Percentiles rank a stretch among this genome's conserved stretches.
Conservation (phyloP, 2,113 vertebrate genomes). For the Varanus salvator region DNA sequence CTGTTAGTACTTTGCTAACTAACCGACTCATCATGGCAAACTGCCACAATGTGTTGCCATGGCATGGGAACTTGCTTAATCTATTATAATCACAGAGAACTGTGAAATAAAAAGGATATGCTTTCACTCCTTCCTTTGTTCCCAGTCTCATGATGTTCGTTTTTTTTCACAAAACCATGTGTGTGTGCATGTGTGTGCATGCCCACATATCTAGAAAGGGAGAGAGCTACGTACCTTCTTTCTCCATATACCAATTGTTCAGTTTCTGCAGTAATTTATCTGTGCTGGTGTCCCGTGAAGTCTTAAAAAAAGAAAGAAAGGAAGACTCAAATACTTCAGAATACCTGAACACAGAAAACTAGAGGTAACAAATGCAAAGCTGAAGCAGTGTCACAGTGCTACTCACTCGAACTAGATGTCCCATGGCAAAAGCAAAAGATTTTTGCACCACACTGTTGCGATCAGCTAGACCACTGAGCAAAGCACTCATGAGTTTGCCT, state of each 20-base stretch:
- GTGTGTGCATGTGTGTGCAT: no score
- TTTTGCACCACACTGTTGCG: constrained; percentile 93
- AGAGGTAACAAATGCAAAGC: constrained; percentile 20
- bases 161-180: neutral
- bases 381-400: constrained; percentile 10
- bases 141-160: neutral
- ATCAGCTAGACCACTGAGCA: constrained; percentile 91
- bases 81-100: neutral
- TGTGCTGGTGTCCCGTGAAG: constrained; percentile 91
- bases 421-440: constrained; percentile 93
- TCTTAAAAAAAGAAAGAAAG: constrained; percentile 74
- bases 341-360: accelerated
- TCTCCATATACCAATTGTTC: constrained; percentile 94
- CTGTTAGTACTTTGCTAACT: no score
- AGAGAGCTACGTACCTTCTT: constrained; percentile 84
- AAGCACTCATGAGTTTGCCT: constrained; percentile 97
- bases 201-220: no score
- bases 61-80: neutral
- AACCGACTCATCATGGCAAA: no score
- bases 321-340: constrained; percentile 45
- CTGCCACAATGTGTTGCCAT: no score
- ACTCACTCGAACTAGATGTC: constrained; percentile 94
- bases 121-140: constrained; percentile 18
- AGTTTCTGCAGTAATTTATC: constrained; percentile 96
- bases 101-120: neutral